These are phyloP conservation scores for Proteles cristata DNA, from an alignment of 2,113 vertebrate genomes.

Conservation along the genomic window DNA sequence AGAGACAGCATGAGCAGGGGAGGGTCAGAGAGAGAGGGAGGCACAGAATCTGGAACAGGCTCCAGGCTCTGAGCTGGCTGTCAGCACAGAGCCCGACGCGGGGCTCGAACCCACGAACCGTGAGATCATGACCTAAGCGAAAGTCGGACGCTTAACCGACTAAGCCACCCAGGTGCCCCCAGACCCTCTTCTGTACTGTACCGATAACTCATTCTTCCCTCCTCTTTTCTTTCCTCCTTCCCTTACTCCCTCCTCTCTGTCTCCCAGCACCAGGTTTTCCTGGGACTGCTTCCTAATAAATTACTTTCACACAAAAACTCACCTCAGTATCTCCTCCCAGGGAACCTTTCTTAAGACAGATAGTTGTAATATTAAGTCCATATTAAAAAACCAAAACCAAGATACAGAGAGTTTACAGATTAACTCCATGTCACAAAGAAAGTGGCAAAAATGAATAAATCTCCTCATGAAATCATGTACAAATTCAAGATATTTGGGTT, in stretches of 20 bases:
- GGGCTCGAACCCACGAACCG: no score
- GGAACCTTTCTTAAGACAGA: neutral
- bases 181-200: neutral
- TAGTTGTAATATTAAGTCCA: neutral
- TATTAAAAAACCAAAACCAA: neutral
- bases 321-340: neutral
- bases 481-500: neutral
- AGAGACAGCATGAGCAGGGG: no score
- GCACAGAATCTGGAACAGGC: no score
- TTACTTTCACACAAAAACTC: neutral
- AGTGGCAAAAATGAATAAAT: neutral
- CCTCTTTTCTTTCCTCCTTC: neutral
- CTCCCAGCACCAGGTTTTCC: neutral
- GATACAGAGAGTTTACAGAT: neutral
- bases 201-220: neutral
- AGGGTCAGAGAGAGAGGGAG: no score
- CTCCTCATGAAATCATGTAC: neutral
- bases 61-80: no score
- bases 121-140: no score
- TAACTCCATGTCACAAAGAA: neutral
- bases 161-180: no score
- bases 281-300: neutral
- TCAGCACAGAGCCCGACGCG: no score
- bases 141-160: no score
- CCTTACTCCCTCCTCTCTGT: neutral